Evolutionary conservation across 2,113 vertebrate genomes (phyloP).

Genomic region (Menura novaehollandiae): DNA sequence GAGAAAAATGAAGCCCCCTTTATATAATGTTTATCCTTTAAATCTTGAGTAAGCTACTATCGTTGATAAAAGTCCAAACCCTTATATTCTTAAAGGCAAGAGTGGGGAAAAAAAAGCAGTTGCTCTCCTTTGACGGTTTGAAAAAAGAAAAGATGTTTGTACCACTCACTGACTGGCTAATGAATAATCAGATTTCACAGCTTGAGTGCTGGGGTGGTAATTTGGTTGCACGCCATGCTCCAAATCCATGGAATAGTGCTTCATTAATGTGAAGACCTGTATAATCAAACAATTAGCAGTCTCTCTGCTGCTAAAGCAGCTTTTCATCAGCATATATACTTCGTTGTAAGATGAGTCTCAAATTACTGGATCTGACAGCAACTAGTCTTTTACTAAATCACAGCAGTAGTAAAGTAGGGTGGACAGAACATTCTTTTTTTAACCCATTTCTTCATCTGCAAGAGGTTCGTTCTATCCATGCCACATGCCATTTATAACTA

Average conservation of each 20-base stretch:
- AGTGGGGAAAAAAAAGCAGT: conserved; percentile 58
- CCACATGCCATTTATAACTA: background rate
- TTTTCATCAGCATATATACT: conserved; percentile 91
- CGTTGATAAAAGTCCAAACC: conserved; percentile 29
- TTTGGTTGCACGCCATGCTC: conserved; percentile 96
- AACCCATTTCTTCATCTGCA: background rate
- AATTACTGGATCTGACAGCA: conserved; percentile 74
- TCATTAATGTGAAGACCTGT: conserved; percentile 99
- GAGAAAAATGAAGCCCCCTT: background rate
- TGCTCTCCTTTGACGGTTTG: conserved; percentile 74
- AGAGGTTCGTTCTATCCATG: background rate
- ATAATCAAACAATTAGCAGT: conserved; percentile 99
- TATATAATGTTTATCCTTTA: background rate
- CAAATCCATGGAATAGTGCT: conserved; percentile 95
- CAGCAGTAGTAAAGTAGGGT: conserved; percentile 12
- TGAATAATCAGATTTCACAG: conserved; percentile 99
- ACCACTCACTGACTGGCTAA: conserved; percentile 98
- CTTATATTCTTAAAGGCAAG: conserved; percentile 47
- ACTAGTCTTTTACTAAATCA: conserved; percentile 59
- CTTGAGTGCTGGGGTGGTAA: conserved; percentile 97
- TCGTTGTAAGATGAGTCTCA: conserved; percentile 77
- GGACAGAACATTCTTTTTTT: conserved; percentile 9
- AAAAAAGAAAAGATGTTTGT: conserved; percentile 84
- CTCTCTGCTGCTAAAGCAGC: conserved; percentile 85
- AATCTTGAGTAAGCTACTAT: conserved; percentile 4